Evolutionary conservation across 2,113 vertebrate species (phyloP).

Genomic region (Otis tarda): DNA sequence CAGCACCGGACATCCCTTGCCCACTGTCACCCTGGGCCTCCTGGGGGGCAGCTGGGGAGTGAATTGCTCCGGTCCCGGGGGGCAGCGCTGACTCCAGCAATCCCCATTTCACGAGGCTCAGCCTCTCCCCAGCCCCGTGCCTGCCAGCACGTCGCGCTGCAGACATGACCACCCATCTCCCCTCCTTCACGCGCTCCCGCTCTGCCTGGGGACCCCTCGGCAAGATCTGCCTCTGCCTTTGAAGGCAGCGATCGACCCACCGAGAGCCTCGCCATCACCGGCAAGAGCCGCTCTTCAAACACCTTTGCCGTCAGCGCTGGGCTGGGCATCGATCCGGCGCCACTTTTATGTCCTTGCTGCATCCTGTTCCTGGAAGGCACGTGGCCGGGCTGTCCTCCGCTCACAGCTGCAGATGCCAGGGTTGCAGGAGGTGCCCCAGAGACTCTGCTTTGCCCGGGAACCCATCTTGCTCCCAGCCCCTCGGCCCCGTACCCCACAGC

Average conservation of each 20-base stretch:
- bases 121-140: background rate
- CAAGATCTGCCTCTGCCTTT: background rate
- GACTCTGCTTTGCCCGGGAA: background rate
- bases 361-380: background rate
- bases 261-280: background rate
- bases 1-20: background rate
- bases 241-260: background rate
- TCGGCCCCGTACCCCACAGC: background rate
- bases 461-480: fast-evolving
- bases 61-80: background rate
- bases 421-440: background rate
- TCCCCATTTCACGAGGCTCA: background rate
- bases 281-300: background rate
- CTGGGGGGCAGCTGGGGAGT: background rate
- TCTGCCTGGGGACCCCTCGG: background rate
- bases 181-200: fast-evolving
- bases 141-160: fast-evolving
- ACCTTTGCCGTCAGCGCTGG: background rate
- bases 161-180: background rate
- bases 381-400: background rate
- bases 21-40: background rate
- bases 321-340: background rate
- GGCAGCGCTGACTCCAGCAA: background rate
- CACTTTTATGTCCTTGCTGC: background rate
- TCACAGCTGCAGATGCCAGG: background rate